Evolutionary conservation across 2,113 vertebrate genomes (phyloP).

Genomic region (Melanocharis versteri): DNA sequence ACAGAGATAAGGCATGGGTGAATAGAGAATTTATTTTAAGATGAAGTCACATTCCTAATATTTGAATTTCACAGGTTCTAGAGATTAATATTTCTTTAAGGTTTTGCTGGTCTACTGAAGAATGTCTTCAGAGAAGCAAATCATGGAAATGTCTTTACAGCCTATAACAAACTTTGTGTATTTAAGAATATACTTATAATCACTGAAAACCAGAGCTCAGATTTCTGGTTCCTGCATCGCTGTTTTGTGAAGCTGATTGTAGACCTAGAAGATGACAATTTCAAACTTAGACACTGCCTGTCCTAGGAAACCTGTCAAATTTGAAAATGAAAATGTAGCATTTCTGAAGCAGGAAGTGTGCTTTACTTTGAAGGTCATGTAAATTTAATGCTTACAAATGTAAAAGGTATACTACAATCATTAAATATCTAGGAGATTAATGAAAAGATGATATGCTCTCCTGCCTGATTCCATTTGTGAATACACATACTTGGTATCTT

Average conservation of each 20-base stretch:
- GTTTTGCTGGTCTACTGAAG: background rate
- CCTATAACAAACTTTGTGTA: background rate
- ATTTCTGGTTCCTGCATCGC: background rate
- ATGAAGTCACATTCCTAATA: background rate
- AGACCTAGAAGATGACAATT: background rate
- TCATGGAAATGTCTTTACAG: background rate
- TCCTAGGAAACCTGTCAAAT: background rate
- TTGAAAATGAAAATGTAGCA: background rate
- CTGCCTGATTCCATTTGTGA: background rate
- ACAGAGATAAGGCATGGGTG: constrained; percentile 15
- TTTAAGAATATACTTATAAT: background rate
- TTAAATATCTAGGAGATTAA: background rate
- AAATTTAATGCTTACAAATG: background rate
- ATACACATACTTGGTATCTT: background rate
- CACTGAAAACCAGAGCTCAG: background rate
- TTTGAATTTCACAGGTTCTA: background rate
- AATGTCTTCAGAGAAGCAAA: background rate
- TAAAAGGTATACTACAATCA: background rate
- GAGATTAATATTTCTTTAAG: background rate
- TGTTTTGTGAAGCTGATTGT: background rate
- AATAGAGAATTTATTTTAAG: constrained; percentile 8
- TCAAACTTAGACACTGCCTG: background rate
- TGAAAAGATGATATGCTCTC: background rate
- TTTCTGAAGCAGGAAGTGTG: background rate
- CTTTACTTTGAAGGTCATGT: background rate